Conservation (phyloP, 2,797 vertebrate species). For the Cryptoblepharus egeriae region DNA sequence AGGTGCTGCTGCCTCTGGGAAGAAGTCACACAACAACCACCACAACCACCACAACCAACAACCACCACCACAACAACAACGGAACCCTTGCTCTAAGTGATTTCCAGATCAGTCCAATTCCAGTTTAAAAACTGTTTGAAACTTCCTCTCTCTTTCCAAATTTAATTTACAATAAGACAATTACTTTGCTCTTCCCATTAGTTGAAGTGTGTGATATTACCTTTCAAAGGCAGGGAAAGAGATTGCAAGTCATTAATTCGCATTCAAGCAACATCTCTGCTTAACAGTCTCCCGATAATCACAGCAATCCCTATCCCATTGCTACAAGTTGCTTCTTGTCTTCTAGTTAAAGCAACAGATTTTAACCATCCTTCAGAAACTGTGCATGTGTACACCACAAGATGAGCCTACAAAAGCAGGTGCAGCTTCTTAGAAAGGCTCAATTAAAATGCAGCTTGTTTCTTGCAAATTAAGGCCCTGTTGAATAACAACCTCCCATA, state of each 20-base stretch:
- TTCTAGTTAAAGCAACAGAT: constrained; percentile 54
- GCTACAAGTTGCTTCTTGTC: constrained; percentile 44
- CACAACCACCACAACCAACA: too few relatives aligned
- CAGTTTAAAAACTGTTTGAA: too few relatives aligned
- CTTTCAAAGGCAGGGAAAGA: neutral
- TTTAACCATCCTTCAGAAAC: constrained; percentile 54
- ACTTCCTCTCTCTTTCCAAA: neutral
- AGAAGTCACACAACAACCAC: neutral
- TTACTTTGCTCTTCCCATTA: neutral
- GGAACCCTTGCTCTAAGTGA: too few relatives aligned
- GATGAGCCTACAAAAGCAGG: constrained; percentile 56
- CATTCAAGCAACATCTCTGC: neutral
- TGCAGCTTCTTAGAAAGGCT: constrained; percentile 55
- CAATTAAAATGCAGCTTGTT: constrained; percentile 66
- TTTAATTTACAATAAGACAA: neutral
- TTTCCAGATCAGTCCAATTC: too few relatives aligned
- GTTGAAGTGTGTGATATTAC: neutral
- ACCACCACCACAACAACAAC: too few relatives aligned
- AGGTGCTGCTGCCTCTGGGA: neutral
- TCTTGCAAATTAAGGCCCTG: constrained; percentile 66
- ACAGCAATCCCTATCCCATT: constrained; percentile 41
- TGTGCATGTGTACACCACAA: constrained; percentile 56
- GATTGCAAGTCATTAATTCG: neutral
- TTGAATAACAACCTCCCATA: constrained; percentile 68
- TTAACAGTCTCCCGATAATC: neutral